Conservation (phyloP, 2,888 invertebrate species). For the Plemyria rubiginata region DNA sequence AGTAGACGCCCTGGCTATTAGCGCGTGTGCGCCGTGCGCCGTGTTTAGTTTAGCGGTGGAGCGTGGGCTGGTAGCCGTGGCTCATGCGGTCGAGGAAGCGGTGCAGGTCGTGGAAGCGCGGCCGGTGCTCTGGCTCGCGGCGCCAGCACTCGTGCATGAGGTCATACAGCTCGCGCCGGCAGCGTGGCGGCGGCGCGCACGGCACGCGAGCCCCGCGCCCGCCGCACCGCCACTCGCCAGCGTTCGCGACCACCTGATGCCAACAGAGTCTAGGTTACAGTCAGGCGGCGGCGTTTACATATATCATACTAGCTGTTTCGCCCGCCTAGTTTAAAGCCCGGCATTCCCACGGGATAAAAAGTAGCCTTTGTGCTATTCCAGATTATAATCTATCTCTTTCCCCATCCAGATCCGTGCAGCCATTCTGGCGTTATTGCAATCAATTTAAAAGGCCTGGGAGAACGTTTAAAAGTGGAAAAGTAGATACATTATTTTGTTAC, state of each 20-base stretch:
- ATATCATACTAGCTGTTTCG: no score
- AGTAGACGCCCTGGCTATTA: no score
- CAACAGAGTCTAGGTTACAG: not conserved
- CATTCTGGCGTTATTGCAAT: no score
- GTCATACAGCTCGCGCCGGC: constrained; percentile 95
- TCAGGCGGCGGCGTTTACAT: not conserved
- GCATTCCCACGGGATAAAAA: no score
- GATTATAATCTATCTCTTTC: no score
- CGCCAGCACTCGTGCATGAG: constrained; percentile 97
- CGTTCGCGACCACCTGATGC: constrained; percentile 85
- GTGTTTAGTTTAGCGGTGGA: constrained; percentile 58
- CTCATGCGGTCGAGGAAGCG: constrained; percentile 93
- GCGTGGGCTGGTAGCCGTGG: constrained; percentile 86
- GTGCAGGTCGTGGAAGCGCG: constrained; percentile 94
- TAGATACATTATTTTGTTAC: no score
- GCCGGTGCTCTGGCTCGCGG: constrained; percentile 91
- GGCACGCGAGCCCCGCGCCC: constrained; percentile 74
- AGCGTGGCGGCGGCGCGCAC: constrained; percentile 88
- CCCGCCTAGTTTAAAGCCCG: no score
- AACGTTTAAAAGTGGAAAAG: no score
- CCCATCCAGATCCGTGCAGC: no score
- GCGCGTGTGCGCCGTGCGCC: not conserved
- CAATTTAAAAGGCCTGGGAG: no score
- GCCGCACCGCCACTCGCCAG: constrained; percentile 87
- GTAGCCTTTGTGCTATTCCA: no score